Base-by-base conservation (phyloP, 2,888 invertebrate genomes). In the Anticlea derivata region DNA sequence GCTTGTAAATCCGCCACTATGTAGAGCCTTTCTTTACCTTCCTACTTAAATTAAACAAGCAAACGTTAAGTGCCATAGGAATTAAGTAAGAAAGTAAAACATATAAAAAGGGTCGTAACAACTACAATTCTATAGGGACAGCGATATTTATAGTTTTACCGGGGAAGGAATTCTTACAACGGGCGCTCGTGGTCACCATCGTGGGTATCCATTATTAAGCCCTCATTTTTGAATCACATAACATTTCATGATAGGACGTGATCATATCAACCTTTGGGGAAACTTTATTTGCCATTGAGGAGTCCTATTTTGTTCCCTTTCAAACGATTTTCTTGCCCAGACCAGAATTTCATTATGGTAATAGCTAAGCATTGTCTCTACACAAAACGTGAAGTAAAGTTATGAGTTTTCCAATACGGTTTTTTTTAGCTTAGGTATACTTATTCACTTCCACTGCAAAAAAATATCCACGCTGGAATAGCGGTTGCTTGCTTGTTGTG, bases 181-280 rank as follows among this genome's bases (percentile, higher is more conserved):
- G 7, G 6, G n/a, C 22, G 13, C 8, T 33, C 29, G 20, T 38
- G 30, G 35, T 29, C n/a, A n/a, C n/a, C n/a, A n/a, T n/a, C 31
- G 26, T 26, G 30, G 26, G 26, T 17, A 30, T 24, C 30, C n/a
- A 41, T 47, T 41, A 29, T 46, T 35, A 40, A 35, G 31, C 29
- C 39, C 45, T 55, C 48, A 57, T 60, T 55, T 51, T 45, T 51
- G 40, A 29, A 47, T 29, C 41, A 46, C 40, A 55, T 60, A 55
- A 51, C 44, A 50, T 55, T 55, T 54, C 35, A 52, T 51, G 55
- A 11, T 27, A 49, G 52, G 38, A 54, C 49, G 47, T 56, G 54
- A 46, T 55, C 50, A 37, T 45, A 50, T 52, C 50, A 55, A 40
- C 51, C 52, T 53, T 45, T 35, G 50, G 50, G 55, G 54, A 51